Conservation (phyloP, 2,113 vertebrate species). For the Podiceps cristatus region DNA sequence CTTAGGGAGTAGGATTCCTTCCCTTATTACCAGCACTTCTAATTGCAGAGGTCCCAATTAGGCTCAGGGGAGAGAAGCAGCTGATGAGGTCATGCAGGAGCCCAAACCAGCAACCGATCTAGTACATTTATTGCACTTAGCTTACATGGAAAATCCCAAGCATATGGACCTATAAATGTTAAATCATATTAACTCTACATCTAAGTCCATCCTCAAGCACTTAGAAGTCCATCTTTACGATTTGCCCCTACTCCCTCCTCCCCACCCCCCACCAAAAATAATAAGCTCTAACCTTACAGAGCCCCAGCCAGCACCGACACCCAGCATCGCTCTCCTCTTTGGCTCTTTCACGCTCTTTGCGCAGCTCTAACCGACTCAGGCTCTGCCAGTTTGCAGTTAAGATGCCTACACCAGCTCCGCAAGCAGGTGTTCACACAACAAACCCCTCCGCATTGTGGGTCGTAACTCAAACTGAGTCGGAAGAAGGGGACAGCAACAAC, state of each 20-base stretch:
- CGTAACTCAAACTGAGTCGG: rapidly evolving
- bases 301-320: not conserved
- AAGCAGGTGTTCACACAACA: not conserved
- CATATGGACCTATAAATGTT: not conserved
- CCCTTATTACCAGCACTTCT: not conserved
- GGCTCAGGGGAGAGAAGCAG: not conserved
- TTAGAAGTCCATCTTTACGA: not conserved
- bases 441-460: rapidly evolving
- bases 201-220: not conserved
- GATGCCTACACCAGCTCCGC: not conserved
- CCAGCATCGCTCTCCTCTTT: rapidly evolving
- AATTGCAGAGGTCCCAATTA: not conserved
- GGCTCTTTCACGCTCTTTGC: rapidly evolving
- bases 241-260: not conserved
- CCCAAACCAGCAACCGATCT: not conserved
- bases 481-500: not conserved
- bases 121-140: not conserved
- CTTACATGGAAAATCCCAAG: not conserved
- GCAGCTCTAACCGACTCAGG: not conserved
- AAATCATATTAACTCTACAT: not conserved
- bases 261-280: not conserved
- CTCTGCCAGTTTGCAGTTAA: not conserved
- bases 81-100: not conserved
- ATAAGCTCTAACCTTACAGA: not conserved
- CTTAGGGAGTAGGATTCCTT: not conserved